These are phyloP conservation scores for Carassius auratus DNA, from an alignment of 2,113 vertebrate species.

Conservation along the genomic window DNA sequence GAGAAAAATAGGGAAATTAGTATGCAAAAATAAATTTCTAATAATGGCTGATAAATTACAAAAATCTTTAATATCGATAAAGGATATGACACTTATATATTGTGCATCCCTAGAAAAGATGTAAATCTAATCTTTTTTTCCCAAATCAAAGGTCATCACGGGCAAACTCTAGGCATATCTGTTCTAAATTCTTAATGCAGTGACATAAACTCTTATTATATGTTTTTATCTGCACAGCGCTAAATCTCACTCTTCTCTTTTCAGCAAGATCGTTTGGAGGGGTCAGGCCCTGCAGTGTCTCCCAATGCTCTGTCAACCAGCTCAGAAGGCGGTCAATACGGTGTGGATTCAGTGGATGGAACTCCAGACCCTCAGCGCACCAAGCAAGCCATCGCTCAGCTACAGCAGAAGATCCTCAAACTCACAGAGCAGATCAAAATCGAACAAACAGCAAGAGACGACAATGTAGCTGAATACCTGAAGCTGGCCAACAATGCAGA, in stretches of 20 bases:
- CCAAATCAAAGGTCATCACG: too few relatives aligned
- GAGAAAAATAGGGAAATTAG: not conserved
- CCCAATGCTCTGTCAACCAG: slow-evolving; percentile 88
- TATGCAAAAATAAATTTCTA: not conserved
- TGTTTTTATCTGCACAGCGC: not conserved
- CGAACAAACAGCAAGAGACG: slow-evolving; percentile 93
- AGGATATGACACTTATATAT: not conserved
- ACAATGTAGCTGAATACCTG: slow-evolving; percentile 96
- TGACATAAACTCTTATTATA: not conserved
- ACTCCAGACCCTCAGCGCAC: slow-evolving; percentile 95
- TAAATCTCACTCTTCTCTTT: not conserved
- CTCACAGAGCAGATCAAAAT: slow-evolving; percentile 98
- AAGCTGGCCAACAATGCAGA: slow-evolving; percentile 95
- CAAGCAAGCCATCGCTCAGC: slow-evolving; percentile 92
- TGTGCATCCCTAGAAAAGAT: not conserved
- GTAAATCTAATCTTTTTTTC: not conserved
- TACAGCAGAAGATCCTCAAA: slow-evolving; percentile 97
- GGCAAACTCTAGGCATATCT: too few relatives aligned
- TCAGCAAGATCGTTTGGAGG: slow-evolving; percentile 80
- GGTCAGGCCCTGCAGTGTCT: slow-evolving; percentile 85
- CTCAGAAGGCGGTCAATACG: slow-evolving; percentile 83
- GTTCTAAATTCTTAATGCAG: not conserved
- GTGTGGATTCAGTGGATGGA: slow-evolving; percentile 83
- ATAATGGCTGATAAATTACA: not conserved
- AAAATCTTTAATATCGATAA: not conserved